Base-by-base conservation (phyloP, 2,888 invertebrate genomes). In the Scaptomyza cyrtandrae region DNA sequence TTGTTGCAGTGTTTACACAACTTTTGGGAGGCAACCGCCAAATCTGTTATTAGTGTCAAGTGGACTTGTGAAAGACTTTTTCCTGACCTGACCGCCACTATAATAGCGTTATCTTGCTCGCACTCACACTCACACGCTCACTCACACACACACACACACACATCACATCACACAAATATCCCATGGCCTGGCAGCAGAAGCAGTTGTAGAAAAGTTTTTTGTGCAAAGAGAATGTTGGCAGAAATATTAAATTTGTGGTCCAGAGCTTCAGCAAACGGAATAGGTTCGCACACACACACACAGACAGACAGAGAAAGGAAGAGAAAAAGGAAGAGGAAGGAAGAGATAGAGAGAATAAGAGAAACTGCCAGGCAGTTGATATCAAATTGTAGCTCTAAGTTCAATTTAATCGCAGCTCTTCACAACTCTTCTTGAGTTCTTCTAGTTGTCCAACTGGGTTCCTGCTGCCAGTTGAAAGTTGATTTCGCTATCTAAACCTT, bases 41-140 rank as follows among this genome's bases (percentile, higher is more conserved):
- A 82, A 82, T 82, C 86, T 83, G 82, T 82, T 82, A 86, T 82
- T 82, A 82, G 87, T 82, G 84, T 82, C 82, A 86, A 82, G 86
- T 86, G 82, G 87, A 78, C 86, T 82, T 82, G 75, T 45, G 63
- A 75, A 78, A 71, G 75, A 86, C 81, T 82, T 79, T 86, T 72
- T 73, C 41, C 41, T 77, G 73, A 76, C 76, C 86, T 66, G 81
- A 71, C 80, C 82, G 65, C 58, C 56, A 52, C 16, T n/a, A 27
- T 43, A 1, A n/a, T 43, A 3, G 10, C 11, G 11, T 33, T 19
- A 6, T 48, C 55, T 27, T 48, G 24, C 56, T 48, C 27, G 29
- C 54, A n/a, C 35, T 14, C 24, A 3, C 24, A 24, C 24, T 24
- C 24, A 3, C 24, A 24, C n/a, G n/a, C 35, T 14, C 24, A 3